Base-by-base conservation (phyloP, 2,888 invertebrate genomes). In the Steinernema scapterisci region DNA sequence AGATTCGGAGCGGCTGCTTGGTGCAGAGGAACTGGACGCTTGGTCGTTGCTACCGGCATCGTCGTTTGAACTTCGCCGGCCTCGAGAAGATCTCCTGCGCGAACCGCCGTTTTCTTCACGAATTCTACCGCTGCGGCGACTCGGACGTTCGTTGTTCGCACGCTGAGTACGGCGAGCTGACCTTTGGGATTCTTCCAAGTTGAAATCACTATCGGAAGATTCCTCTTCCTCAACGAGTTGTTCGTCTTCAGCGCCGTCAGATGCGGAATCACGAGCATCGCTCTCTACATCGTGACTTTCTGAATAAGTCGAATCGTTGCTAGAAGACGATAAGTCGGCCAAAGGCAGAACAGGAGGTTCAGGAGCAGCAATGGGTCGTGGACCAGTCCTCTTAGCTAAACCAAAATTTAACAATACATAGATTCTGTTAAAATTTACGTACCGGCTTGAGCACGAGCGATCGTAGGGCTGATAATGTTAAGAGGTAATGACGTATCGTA, bases 181-280 rank as follows among this genome's bases (percentile, higher is more conserved):
- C 16, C 63, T 27, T 16, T 63, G 63, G 31, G 63, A 63, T 31
- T 63, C 63, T 16, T n/a, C 63, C 6, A 63, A 2, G 38, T n/a
- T 63, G 38, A 63, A 63, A 31, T 63, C 63, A 27, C 63, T 63
- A 13, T 63, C 63, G 9, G 63, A 63, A 16, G 63, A 21, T 23
- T 78, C 77, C 13, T 78, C 70, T 23, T 78, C 78, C 11, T 77
- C 77, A 11, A 72, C 74, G 2, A 71, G 31, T 6, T 25, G 6
- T 23, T 74, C 74, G 21, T 5, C 71, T 6, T 23, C 52, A 27
- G 11, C 5, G 27, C 6, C 70, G 5, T 71, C 71, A 45, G 71
- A 45, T 2, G 5, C 44, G 6, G 51, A 52, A 21, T 72, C 44
- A 21, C 23, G 16, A 13, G 27, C 31, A n/a, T 63, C 63, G 38